These are phyloP conservation scores for Montipora capitata DNA, from an alignment of 92 coral and sea anemone genomes.

Conservation along the genomic window DNA sequence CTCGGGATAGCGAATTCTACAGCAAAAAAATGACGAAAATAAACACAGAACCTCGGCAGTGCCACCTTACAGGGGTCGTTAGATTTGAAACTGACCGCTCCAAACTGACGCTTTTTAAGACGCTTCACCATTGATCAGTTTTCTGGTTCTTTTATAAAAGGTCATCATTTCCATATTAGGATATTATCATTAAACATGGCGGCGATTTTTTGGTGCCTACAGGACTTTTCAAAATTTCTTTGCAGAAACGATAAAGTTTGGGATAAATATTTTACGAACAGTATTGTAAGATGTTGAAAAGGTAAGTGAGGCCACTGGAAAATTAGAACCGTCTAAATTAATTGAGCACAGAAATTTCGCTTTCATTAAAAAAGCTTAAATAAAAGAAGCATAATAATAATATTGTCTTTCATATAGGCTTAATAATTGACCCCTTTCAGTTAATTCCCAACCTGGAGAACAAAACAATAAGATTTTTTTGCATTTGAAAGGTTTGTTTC, in stretches of 20 bases:
- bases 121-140: conserved; percentile 74
- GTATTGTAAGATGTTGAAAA: background rate
- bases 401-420: too few species aligned
- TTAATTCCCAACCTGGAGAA: too few species aligned
- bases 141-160: conserved; percentile 33
- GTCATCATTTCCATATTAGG: conserved; percentile 75
- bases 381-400: too few species aligned
- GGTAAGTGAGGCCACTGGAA: too few species aligned
- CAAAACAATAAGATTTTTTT: too few species aligned
- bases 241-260: background rate
- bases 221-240: too few species aligned
- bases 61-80: conserved; percentile 9
- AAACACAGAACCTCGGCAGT: background rate
- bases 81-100: conserved; percentile 64
- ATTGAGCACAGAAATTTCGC: too few species aligned
- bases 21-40: background rate
- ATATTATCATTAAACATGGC: conserved; percentile 81
- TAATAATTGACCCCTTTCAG: too few species aligned
- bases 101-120: conserved; percentile 69
- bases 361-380: too few species aligned
- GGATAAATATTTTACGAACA: background rate
- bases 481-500: too few species aligned
- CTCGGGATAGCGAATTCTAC: too few species aligned
- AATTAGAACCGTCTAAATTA: too few species aligned
- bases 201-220: conserved; percentile 10